These are phyloP conservation scores for Apis laboriosa DNA, from an alignment of 1,140 invertebrate species.

Conservation along the genomic window DNA sequence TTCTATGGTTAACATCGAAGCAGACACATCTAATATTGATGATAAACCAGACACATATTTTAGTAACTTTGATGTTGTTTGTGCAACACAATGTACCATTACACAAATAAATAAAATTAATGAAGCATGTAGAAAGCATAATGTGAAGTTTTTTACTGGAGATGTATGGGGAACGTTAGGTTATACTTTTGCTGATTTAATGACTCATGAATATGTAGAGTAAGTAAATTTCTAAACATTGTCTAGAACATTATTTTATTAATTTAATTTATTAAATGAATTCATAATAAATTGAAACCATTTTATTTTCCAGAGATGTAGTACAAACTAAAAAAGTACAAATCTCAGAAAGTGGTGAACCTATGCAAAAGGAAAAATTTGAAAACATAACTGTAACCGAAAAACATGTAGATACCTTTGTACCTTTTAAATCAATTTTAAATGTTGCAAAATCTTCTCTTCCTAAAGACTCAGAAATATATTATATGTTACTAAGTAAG, in stretches of 20 bases:
- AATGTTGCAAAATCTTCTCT: conserved; percentile 83
- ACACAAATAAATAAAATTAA: conserved; percentile 89
- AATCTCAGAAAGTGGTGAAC: conserved; percentile 64
- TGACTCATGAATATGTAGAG: conserved; percentile 92
- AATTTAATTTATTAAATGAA: not conserved
- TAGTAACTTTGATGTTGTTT: conserved; percentile 91
- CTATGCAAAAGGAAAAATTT: conserved; percentile 75
- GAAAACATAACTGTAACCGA: conserved; percentile 80
- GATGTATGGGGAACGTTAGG: conserved; percentile 97
- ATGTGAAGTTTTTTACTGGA: conserved; percentile 93
- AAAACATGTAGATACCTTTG: conserved; percentile 82
- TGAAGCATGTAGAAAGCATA: conserved; percentile 88
- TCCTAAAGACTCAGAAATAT: conserved; percentile 69
- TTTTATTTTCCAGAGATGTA: conserved; percentile 69
- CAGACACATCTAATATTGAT: conserved; percentile 85
- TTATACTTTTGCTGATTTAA: conserved; percentile 94
- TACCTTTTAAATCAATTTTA: conserved; percentile 86
- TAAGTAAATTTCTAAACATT: conserved; percentile 80
- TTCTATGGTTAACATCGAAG: conserved; percentile 93
- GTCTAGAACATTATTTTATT: not conserved
- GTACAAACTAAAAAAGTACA: conserved; percentile 73
- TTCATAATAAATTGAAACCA: not conserved
- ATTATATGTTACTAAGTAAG: conserved; percentile 75
- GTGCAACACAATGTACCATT: conserved; percentile 88
- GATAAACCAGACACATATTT: conserved; percentile 89